These are phyloP conservation scores for Erinaceus europaeus DNA, from an alignment of 2,113 vertebrate genomes.

Conservation along the genomic window DNA sequence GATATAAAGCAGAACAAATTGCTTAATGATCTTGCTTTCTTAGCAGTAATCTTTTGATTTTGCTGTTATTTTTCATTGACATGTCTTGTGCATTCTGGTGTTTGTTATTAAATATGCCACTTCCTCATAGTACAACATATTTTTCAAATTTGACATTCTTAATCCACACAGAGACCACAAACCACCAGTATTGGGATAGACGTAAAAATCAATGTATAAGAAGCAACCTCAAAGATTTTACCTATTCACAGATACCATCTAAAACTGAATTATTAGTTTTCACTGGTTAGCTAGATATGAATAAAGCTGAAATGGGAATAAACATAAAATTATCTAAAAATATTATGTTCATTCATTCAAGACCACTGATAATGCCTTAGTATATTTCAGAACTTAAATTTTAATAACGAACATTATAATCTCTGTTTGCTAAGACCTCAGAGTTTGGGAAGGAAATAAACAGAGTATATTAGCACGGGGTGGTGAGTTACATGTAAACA, in stretches of 20 bases:
- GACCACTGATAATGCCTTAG: neutral
- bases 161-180: neutral
- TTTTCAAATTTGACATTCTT: neutral
- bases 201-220: neutral
- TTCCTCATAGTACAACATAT: neutral
- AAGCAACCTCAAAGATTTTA: neutral
- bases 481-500: constrained; percentile 25
- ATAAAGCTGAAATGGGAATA: neutral
- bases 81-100: neutral
- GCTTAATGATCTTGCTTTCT: neutral
- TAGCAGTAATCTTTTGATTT: neutral
- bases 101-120: too few species aligned
- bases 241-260: neutral
- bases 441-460: neutral
- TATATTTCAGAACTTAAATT: neutral
- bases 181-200: neutral
- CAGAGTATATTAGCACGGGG: neutral
- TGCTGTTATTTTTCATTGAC: neutral
- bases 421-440: neutral
- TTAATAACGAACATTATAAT: neutral
- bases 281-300: neutral
- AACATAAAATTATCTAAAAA: neutral
- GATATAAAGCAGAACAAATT: too few species aligned
- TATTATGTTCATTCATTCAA: neutral
- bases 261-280: neutral